Conservation (phyloP, 2,797 vertebrate genomes). For the Eurystomus glaucurus region DNA sequence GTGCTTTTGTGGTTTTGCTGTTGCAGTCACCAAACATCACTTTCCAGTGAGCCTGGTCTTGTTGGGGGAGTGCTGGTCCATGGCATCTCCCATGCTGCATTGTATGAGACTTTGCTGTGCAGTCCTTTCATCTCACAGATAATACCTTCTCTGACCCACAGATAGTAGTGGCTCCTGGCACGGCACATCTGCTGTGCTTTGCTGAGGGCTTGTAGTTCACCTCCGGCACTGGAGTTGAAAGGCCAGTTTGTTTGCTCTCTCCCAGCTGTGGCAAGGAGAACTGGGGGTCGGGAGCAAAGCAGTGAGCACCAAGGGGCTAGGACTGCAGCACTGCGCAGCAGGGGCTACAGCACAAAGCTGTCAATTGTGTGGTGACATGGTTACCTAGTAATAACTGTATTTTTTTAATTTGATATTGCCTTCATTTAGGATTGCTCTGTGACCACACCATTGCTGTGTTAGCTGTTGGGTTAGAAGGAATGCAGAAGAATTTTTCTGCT, state of each 20-base stretch:
- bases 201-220: neutral
- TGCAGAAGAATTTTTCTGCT: neutral
- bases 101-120: rapidly evolving
- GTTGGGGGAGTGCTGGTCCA: neutral
- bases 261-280: neutral
- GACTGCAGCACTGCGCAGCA: too few relatives aligned
- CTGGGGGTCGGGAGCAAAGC: neutral
- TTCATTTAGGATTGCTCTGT: neutral
- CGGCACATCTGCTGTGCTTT: rapidly evolving
- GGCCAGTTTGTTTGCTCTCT: neutral
- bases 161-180: rapidly evolving
- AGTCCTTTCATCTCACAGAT: neutral
- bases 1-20: rapidly evolving
- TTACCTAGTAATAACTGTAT: neutral
- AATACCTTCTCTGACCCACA: rapidly evolving
- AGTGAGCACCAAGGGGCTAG: rapidly evolving
- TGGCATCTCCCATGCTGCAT: rapidly evolving
- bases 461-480: neutral
- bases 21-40: neutral
- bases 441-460: neutral
- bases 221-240: rapidly evolving
- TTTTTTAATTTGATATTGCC: neutral
- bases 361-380: rapidly evolving
- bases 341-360: neutral
- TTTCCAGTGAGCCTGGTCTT: neutral